Evolutionary conservation across 2,888 invertebrate species (phyloP), one percentile per base, ranked within the genome.

Genomic region (Leptinotarsa peninsularis): DNA sequence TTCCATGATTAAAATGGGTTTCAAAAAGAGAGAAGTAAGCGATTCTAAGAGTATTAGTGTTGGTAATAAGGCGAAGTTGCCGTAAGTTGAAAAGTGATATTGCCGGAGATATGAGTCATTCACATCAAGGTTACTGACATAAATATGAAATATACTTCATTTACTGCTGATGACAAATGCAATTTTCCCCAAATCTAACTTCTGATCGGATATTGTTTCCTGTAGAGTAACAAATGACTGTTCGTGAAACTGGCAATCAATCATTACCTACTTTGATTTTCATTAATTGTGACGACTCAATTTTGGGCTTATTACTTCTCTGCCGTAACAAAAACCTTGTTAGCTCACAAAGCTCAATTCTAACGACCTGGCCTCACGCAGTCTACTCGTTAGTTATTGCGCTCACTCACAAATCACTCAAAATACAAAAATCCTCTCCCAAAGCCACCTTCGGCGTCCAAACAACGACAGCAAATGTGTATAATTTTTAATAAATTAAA

Each of bases 401-500:
- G 4, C 58, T 70, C 70, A 70, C 23, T 58, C 56, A 50, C 50
- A 56, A 56, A 33, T n/a, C 54, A 56, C 49, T 70, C 49, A 70
- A 70, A 58, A 70, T 70, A 70, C 21, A 18, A 33, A 21, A 49
- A 58, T 70, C 58, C 23, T 58, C 58, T 58, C 63, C 17, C 15
- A 58, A 43, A 70, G 49, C 21, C 70, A 49, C 70, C 15, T 58
- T 58, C 49, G 63, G 43, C 63, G 43, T 33, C 63, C 63, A n/a
- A 63, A 63, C 49, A 33, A 33, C 58, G 13, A 76, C 27, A 66
- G 73, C 63, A 54, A 67, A 73, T 72, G 63, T 72, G 68, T 76
- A 72, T 76, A 76, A 76, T 76, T 76, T 74, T 72, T 43, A 23
- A 69, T 17, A 56, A 58, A 70, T 70, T 58, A 56, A 70, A 49